These are phyloP conservation scores for Rhagoletis zephyria DNA, from an alignment of 1,140 invertebrate genomes.

Conservation along the genomic window DNA sequence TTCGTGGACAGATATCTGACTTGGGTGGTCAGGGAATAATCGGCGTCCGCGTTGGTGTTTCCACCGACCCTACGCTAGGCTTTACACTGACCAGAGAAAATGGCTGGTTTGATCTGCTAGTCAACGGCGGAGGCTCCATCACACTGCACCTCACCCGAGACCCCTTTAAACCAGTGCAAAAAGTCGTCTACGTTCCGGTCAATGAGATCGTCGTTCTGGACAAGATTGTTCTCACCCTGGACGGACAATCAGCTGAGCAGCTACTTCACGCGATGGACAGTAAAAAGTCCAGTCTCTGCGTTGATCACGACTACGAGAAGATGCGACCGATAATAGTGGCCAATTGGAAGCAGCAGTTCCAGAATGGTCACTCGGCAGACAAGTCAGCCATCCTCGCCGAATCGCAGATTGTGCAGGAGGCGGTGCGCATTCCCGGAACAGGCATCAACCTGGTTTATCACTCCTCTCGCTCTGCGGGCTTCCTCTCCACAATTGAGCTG, in stretches of 20 bases:
- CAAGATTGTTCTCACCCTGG: constrained; percentile 82
- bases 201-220: constrained; percentile 96
- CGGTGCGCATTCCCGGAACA: constrained; percentile 91
- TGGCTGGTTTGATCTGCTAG: constrained; percentile 95
- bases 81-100: constrained; percentile 93
- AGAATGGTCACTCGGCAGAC: constrained; percentile 93
- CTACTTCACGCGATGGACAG: no score
- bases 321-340: constrained; percentile 95
- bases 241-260: no score
- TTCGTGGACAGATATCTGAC: constrained; percentile 93
- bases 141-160: constrained; percentile 93
- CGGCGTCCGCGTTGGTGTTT: constrained; percentile 94
- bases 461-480: constrained; percentile 91
- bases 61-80: constrained; percentile 90
- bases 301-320: constrained; percentile 93
- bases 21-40: constrained; percentile 91
- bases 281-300: no score
- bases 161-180: constrained; percentile 90
- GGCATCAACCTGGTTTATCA: constrained; percentile 95
- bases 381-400: constrained; percentile 93
- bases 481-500: constrained; percentile 93
- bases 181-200: constrained; percentile 95
- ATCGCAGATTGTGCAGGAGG: constrained; percentile 96
- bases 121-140: constrained; percentile 96
- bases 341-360: constrained; percentile 96